Conservation (phyloP, 2,113 vertebrate genomes). For the Vulpes vulpes region DNA sequence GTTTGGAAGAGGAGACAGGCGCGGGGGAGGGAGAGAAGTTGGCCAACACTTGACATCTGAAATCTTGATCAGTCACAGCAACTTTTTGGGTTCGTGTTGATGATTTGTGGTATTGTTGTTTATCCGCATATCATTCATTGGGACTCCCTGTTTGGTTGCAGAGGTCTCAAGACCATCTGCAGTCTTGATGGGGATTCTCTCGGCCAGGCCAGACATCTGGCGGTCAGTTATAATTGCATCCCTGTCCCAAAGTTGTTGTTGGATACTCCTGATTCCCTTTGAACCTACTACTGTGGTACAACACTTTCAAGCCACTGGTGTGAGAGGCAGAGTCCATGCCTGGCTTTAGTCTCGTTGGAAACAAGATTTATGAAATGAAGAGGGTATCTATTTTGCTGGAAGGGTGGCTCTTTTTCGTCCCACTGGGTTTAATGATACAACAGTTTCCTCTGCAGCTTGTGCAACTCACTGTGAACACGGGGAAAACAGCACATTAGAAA, state of each 20-base stretch:
- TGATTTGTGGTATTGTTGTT: slow-evolving; percentile 86
- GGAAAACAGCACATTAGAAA: slow-evolving; percentile 87
- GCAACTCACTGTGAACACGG: slow-evolving; percentile 84
- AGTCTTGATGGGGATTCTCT: slow-evolving; percentile 83
- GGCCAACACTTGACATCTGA: slow-evolving; percentile 79
- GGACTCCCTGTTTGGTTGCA: slow-evolving; percentile 84
- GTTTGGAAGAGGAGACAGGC: slow-evolving; percentile 63
- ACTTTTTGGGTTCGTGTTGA: slow-evolving; percentile 53
- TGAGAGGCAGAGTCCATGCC: slow-evolving; percentile 81
- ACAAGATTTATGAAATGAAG: slow-evolving; percentile 89
- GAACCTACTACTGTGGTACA: slow-evolving; percentile 85
- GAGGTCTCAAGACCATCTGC: slow-evolving; percentile 87
- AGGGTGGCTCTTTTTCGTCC: slow-evolving; percentile 83
- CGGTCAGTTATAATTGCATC: slow-evolving; percentile 91
- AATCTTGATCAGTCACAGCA: slow-evolving; percentile 83
- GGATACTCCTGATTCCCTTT: slow-evolving; percentile 88
- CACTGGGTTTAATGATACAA: slow-evolving; percentile 85
- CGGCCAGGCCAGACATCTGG: slow-evolving; percentile 90
- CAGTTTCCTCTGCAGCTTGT: slow-evolving; percentile 89
- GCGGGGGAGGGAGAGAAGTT: background rate
- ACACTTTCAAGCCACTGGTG: slow-evolving; percentile 87
- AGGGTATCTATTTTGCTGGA: slow-evolving; percentile 80
- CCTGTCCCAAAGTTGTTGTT: slow-evolving; percentile 90
- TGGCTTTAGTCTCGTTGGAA: slow-evolving; percentile 86
- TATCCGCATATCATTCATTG: slow-evolving; percentile 85